phyloP scores from a whole-genome alignment of 2,888 invertebrate genomes.

The Rotaria macrura region DNA sequence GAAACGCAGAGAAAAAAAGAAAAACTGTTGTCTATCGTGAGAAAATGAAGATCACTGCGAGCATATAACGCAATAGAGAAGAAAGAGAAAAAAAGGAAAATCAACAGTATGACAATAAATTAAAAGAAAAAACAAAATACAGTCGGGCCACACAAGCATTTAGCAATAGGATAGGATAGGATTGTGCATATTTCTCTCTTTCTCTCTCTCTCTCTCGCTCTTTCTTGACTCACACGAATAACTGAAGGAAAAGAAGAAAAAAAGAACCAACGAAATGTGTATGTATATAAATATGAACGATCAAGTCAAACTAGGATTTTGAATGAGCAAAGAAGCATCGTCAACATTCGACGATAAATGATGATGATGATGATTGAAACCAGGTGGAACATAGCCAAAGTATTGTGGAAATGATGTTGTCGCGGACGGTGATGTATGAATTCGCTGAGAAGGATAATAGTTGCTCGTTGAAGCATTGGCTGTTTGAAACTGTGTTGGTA shows the following conservation, averaged over 20 bases:
- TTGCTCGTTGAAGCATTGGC: background rate
- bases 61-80: background rate
- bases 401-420: background rate
- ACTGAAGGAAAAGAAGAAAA: background rate
- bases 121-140: background rate
- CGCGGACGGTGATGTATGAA: background rate
- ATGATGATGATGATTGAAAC: background rate
- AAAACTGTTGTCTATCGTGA: slow-evolving; percentile 8
- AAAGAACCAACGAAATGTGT: background rate
- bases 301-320: slow-evolving; percentile 22
- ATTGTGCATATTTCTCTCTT: background rate
- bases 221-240: background rate
- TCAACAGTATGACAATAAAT: background rate
- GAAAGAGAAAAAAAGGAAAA: background rate
- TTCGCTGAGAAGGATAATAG: background rate
- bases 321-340: background rate
- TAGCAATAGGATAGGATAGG: too few species aligned
- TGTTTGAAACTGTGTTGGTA: background rate
- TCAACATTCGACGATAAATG: background rate
- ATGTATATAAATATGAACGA: background rate
- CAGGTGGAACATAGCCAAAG: background rate
- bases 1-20: background rate
- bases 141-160: background rate
- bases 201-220: background rate
- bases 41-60: slow-evolving; percentile 2